phyloP scores from a whole-genome alignment of 2,797 vertebrate species.

The Ispidina lecontei region DNA sequence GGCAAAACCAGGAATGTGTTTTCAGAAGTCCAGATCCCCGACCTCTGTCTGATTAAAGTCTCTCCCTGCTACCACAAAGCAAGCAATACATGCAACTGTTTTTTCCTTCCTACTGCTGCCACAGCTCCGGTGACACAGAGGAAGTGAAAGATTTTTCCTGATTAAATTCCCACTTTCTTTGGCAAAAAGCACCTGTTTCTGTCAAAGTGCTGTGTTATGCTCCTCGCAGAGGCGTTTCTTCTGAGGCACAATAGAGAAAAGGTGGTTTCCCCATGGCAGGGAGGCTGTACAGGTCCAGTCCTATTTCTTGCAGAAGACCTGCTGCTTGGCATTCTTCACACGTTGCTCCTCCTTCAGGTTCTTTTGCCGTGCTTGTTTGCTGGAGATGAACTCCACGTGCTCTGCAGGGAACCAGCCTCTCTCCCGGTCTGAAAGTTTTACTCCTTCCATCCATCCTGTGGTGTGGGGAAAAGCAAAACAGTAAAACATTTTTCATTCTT shows the following conservation, averaged over 20 bases:
- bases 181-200: slow-evolving; percentile 21
- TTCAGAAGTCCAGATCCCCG: slow-evolving; percentile 2
- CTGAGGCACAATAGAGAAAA: slow-evolving; percentile 7
- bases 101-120: slow-evolving; percentile 1
- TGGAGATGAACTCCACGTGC: slow-evolving; percentile 89
- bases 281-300: slow-evolving; percentile 15
- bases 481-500: not conserved
- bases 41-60: not conserved
- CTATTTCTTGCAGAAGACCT: slow-evolving; percentile 75
- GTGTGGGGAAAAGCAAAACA: not conserved
- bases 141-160: slow-evolving; percentile 18
- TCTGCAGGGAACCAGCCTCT: slow-evolving; percentile 89
- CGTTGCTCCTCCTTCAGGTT: slow-evolving; percentile 91
- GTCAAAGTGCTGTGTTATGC: slow-evolving; percentile 13
- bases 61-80: slow-evolving; percentile 32
- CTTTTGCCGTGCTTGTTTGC: slow-evolving; percentile 81
- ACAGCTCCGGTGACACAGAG: not conserved
- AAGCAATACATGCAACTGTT: slow-evolving; percentile 36
- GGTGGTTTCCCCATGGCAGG: not conserved
- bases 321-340: slow-evolving; percentile 88
- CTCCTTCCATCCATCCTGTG: slow-evolving; percentile 92
- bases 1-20: slow-evolving; percentile 10
- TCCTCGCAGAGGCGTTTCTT: not conserved
- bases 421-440: slow-evolving; percentile 89
- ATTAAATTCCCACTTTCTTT: slow-evolving; percentile 51